Evolutionary conservation across 2,888 invertebrate species (phyloP).

Genomic region (Esperia sulphurella): DNA sequence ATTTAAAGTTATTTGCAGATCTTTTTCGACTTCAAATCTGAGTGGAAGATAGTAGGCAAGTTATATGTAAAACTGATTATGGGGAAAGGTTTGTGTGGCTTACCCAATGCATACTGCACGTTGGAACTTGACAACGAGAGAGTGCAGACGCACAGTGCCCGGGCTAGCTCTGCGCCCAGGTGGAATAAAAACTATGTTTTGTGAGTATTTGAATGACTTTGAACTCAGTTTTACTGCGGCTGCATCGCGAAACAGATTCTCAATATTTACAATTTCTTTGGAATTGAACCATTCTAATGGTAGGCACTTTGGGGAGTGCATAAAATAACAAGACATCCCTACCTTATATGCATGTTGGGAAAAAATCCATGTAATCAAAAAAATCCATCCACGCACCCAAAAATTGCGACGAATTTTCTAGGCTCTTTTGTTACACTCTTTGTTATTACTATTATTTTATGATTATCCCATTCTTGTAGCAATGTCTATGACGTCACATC

Average conservation of each 20-base stretch:
- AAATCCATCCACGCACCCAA: too few species aligned
- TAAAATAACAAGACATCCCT: too few species aligned
- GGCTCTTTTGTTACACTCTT: too few species aligned
- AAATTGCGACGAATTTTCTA: too few species aligned
- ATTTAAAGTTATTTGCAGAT: constrained; percentile 25
- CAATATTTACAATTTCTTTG: too few species aligned
- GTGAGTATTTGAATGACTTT: constrained; percentile 48
- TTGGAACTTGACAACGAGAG: constrained; percentile 62
- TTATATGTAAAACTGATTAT: constrained; percentile 52
- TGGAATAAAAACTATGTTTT: constrained; percentile 65
- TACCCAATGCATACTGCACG: constrained; percentile 53
- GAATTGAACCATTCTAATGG: too few species aligned
- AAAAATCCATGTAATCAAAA: too few species aligned
- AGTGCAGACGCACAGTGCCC: constrained; percentile 48
- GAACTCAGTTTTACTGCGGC: too few species aligned
- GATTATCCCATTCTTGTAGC: constrained; percentile 33
- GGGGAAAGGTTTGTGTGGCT: constrained; percentile 51
- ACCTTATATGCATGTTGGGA: too few species aligned
- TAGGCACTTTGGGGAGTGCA: too few species aligned
- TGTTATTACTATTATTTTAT: background rate
- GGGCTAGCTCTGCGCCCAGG: constrained; percentile 35
- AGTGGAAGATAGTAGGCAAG: constrained; percentile 52
- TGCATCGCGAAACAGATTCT: too few species aligned
- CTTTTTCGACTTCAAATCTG: constrained; percentile 31
- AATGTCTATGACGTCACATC: constrained; percentile 63